These are phyloP conservation scores for Gari tellinella DNA, from an alignment of 2,888 invertebrate species.

Conservation along the genomic window DNA sequence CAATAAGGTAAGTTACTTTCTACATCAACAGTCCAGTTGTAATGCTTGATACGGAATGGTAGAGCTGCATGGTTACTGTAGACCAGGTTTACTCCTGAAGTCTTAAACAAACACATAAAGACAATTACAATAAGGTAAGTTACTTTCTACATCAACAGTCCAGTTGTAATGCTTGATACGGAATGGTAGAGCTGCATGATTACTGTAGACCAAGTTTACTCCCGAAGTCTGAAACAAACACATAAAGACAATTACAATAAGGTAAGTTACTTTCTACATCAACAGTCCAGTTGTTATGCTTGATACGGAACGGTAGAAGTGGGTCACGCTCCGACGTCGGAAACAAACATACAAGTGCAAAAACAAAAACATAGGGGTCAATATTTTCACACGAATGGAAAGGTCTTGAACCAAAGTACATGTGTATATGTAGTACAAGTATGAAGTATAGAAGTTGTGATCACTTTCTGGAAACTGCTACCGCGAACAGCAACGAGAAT, in stretches of 20 bases:
- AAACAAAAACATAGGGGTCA: too few relatives aligned
- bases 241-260: too few relatives aligned
- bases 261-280: constrained; percentile 47
- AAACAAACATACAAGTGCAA: too few relatives aligned
- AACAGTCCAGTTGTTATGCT: constrained; percentile 44
- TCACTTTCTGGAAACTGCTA: too few relatives aligned
- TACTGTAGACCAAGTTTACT: constrained; percentile 45
- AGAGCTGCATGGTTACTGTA: constrained; percentile 50
- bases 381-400: too few relatives aligned
- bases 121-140: too few relatives aligned
- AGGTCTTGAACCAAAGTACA: too few relatives aligned
- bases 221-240: constrained; percentile 37
- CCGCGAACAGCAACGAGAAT: too few relatives aligned
- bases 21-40: constrained; percentile 46
- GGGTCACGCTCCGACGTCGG: constrained; percentile 56
- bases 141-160: constrained; percentile 55
- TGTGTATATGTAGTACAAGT: too few relatives aligned
- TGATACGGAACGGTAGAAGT: constrained; percentile 36
- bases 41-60: constrained; percentile 38
- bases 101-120: too few relatives aligned
- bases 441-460: too few relatives aligned
- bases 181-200: constrained; percentile 49
- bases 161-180: constrained; percentile 62
- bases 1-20: constrained; percentile 49
- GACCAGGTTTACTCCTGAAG: too few relatives aligned